Conservation (phyloP, 2,888 invertebrate genomes). For the Amphipoea lucens region DNA sequence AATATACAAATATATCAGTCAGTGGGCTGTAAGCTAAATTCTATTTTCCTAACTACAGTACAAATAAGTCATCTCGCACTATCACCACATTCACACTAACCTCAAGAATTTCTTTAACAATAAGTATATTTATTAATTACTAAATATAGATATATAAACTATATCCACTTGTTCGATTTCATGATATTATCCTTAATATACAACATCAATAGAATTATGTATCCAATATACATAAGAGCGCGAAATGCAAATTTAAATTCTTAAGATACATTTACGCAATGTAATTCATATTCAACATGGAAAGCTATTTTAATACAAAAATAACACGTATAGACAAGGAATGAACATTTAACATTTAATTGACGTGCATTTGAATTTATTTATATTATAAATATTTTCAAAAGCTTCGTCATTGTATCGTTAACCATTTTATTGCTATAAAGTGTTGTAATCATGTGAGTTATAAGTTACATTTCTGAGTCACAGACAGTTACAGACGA, state of each 20-base stretch:
- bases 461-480: slow-evolving; percentile 38
- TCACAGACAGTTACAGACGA: slow-evolving; percentile 36
- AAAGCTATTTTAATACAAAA: slow-evolving; percentile 68
- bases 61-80: slow-evolving; percentile 68
- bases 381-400: slow-evolving; percentile 49
- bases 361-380: slow-evolving; percentile 60
- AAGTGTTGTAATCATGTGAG: slow-evolving; percentile 35
- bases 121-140: slow-evolving; percentile 67
- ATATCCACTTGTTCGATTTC: slow-evolving; percentile 87
- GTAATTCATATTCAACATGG: slow-evolving; percentile 74
- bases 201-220: slow-evolving; percentile 76
- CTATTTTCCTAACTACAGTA: slow-evolving; percentile 79
- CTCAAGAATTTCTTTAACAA: slow-evolving; percentile 69
- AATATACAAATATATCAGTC: slow-evolving; percentile 88
- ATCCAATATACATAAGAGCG: slow-evolving; percentile 75
- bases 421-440: slow-evolving; percentile 49
- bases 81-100: slow-evolving; percentile 63
- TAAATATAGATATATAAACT: slow-evolving; percentile 74
- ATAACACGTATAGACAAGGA: slow-evolving; percentile 68
- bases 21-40: slow-evolving; percentile 81
- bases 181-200: slow-evolving; percentile 84
- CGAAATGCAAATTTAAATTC: slow-evolving; percentile 82
- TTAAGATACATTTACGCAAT: slow-evolving; percentile 69
- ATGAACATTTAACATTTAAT: slow-evolving; percentile 68
- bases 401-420: slow-evolving; percentile 53